Percentiles rank a stretch among this genome's conserved stretches.
Evolutionary conservation across 1,140 invertebrate genomes (phyloP).

Genomic region (Magallana gigas): DNA sequence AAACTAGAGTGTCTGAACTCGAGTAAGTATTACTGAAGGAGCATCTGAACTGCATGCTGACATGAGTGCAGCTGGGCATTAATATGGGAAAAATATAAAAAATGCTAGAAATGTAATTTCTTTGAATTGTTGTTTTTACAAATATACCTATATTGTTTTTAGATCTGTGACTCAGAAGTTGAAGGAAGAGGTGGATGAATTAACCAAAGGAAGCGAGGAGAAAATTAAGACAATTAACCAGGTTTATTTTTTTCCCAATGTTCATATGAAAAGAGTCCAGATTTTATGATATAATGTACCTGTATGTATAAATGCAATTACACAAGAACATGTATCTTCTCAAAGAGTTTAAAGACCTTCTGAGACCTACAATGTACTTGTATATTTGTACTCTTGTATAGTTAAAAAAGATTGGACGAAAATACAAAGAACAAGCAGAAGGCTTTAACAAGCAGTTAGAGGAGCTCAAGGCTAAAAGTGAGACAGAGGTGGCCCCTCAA

Average conservation of each 20-base stretch:
- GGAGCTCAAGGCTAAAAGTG: conserved; percentile 82
- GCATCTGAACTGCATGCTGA: not conserved
- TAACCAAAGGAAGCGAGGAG: conserved; percentile 86
- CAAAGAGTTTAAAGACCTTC: not conserved
- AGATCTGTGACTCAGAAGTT: conserved; percentile 65
- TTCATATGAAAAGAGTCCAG: not conserved
- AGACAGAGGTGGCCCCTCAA: conserved; percentile 47
- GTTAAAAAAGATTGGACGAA: conserved; percentile 93
- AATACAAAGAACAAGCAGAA: conserved; percentile 93
- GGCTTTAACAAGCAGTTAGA: conserved; percentile 80
- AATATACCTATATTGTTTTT: conserved; percentile 31
- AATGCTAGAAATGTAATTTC: too few species aligned
- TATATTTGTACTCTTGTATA: conserved; percentile 73
- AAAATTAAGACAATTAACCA: conserved; percentile 73
- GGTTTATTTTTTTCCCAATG: conserved; percentile 46
- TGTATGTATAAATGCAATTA: too few species aligned
- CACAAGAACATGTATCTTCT: not conserved
- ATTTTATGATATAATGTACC: not conserved
- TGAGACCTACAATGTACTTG: not conserved
- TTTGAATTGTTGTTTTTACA: too few species aligned
- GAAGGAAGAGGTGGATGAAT: conserved; percentile 79
- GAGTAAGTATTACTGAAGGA: conserved; percentile 42
- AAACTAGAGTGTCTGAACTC: conserved; percentile 40
- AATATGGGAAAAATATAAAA: not conserved
- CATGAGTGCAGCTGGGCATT: not conserved